Evolutionary conservation across 1,140 invertebrate genomes (phyloP).

Genomic region (Microvelia longipes): DNA sequence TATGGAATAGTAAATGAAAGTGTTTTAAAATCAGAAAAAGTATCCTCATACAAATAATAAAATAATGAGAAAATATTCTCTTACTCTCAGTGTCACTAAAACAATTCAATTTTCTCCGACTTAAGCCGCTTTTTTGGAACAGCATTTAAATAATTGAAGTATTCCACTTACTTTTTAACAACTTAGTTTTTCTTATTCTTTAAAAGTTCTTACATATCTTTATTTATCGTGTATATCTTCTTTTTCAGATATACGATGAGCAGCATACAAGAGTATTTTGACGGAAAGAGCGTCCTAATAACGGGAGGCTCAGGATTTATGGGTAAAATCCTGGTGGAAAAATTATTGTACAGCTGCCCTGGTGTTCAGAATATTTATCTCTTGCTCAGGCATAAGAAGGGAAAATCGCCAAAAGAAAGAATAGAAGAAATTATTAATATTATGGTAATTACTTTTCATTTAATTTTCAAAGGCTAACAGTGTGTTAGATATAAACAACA

Average conservation of each 20-base stretch:
- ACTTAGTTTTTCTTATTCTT: no score
- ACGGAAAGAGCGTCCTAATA: constrained; percentile 48
- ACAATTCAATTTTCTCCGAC: no score
- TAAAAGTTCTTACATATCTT: no score
- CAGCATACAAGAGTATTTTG: constrained; percentile 36
- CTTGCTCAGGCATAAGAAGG: constrained; percentile 36
- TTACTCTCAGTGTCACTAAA: no score
- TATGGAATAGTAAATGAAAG: no score
- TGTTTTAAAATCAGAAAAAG: no score
- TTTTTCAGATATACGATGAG: constrained; percentile 7
- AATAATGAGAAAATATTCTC: no score
- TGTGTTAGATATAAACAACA: no score
- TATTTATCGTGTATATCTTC: not conserved
- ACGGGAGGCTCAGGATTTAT: constrained; percentile 64
- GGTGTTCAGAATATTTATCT: constrained; percentile 35
- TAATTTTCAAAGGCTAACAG: not conserved
- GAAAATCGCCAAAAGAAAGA: constrained; percentile 22
- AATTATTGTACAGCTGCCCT: constrained; percentile 39
- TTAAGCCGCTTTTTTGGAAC: no score
- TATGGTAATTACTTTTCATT: constrained; percentile 21
- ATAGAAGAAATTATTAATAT: constrained; percentile 23
- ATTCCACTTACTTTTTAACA: no score
- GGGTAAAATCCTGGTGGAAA: constrained; percentile 65
- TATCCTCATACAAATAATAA: no score
- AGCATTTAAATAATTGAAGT: no score